Percentiles rank a stretch among this genome's conserved stretches.
phyloP scores from a whole-genome alignment of 2,113 vertebrate species.

The Cebidichthys violaceus region DNA sequence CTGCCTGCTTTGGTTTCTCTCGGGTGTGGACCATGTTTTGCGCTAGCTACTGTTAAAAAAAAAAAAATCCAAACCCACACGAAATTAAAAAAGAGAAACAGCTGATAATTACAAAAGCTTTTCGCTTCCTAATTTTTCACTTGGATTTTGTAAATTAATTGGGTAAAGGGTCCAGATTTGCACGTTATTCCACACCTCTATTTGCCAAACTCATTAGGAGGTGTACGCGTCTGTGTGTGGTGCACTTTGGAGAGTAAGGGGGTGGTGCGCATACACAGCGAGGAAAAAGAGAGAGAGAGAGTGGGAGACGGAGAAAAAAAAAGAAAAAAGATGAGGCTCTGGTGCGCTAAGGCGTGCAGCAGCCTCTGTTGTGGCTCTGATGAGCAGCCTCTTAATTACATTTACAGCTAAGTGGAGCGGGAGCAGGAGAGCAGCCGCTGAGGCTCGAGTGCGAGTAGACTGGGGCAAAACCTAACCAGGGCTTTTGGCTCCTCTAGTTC shows the following conservation, averaged over 20 bases:
- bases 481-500: constrained; percentile 62
- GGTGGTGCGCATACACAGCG: constrained; percentile 14
- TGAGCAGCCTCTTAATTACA: constrained; percentile 82
- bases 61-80: constrained; percentile 21
- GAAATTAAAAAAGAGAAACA: constrained; percentile 13
- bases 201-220: constrained; percentile 71
- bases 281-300: constrained; percentile 14
- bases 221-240: constrained; percentile 44
- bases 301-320: background rate
- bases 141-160: constrained; percentile 63
- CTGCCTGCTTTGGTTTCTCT: constrained; percentile 8
- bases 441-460: constrained; percentile 62
- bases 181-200: constrained; percentile 53
- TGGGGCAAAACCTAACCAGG: constrained; percentile 61
- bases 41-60: constrained; percentile 30
- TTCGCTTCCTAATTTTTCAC: constrained; percentile 52
- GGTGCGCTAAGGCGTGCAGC: constrained; percentile 65
- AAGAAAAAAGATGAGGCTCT: constrained; percentile 48
- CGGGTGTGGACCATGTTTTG: constrained; percentile 3
- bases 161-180: constrained; percentile 59
- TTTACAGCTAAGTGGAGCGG: constrained; percentile 79
- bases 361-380: constrained; percentile 69
- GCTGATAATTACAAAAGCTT: constrained; percentile 55
- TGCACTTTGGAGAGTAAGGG: constrained; percentile 44
- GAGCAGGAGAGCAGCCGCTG: constrained; percentile 68